phyloP scores from a whole-genome alignment of 2,797 vertebrate species.

The Pantherophis alleghaniensis region DNA sequence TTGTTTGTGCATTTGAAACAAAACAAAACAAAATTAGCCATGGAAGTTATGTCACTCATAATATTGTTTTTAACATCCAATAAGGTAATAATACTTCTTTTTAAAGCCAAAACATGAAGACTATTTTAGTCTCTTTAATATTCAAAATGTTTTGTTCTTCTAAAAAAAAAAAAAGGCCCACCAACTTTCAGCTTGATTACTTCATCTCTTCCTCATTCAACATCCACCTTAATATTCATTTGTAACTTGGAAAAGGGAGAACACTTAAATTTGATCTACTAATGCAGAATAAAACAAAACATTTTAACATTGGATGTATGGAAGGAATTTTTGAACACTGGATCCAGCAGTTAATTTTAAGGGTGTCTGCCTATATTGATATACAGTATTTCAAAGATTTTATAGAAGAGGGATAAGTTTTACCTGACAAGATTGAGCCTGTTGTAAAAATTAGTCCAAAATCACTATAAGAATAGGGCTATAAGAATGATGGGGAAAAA shows the following conservation, averaged over 20 bases:
- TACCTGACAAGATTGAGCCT: neutral
- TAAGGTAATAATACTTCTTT: neutral
- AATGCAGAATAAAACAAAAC: neutral
- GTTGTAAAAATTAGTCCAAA: neutral
- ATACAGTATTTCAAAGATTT: neutral
- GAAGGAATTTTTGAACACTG: neutral
- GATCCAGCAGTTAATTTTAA: neutral
- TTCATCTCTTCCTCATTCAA: neutral
- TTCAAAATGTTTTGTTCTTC: neutral
- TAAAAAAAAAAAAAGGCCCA: neutral
- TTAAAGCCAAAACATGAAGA: constrained; percentile 21
- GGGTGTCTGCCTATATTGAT: neutral
- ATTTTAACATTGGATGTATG: neutral
- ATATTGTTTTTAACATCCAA: constrained; percentile 31
- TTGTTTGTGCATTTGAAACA: constrained; percentile 5
- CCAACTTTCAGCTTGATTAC: neutral
- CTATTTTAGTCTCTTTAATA: neutral
- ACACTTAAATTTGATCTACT: neutral
- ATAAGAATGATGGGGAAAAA: neutral
- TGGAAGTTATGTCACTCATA: constrained; percentile 24
- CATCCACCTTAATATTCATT: neutral
- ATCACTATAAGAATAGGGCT: neutral
- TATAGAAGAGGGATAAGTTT: neutral
- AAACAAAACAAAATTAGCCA: neutral
- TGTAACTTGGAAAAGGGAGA: neutral